These are phyloP conservation scores for Diaphora mendica DNA, from an alignment of 2,888 invertebrate genomes.

Conservation along the genomic window DNA sequence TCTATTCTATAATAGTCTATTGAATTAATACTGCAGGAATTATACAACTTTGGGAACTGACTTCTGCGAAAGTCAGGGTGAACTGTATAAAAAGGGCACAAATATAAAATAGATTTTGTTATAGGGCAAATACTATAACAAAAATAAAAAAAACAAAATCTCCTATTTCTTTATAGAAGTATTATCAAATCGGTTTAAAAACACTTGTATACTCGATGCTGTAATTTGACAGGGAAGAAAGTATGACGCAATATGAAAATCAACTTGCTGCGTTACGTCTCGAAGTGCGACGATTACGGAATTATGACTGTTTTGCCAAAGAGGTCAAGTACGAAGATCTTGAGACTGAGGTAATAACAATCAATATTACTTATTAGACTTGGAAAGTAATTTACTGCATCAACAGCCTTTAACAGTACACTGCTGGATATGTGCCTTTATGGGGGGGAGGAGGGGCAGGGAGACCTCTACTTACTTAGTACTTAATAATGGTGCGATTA, in stretches of 20 bases:
- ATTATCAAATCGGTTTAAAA: not conserved
- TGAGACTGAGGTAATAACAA: slow-evolving; percentile 68
- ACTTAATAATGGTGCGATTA: not conserved
- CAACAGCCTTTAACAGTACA: no score
- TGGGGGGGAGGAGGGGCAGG: no score
- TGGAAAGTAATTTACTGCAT: not conserved
- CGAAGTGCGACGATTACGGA: slow-evolving; percentile 71
- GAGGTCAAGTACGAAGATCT: slow-evolving; percentile 72
- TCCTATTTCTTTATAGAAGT: no score
- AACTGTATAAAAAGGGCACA: no score
- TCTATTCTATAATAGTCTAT: no score
- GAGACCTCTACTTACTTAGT: no score
- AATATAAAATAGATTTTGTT: no score
- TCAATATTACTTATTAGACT: not conserved
- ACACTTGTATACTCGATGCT: not conserved
- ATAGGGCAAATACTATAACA: no score
- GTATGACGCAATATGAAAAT: slow-evolving; percentile 72
- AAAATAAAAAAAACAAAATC: no score
- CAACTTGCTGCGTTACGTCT: slow-evolving; percentile 70
- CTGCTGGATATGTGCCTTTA: no score
- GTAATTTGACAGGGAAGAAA: slow-evolving; percentile 67
- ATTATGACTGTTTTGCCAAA: slow-evolving; percentile 74
- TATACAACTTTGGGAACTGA: not conserved
- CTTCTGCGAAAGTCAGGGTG: not conserved
- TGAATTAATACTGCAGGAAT: no score